Evolutionary conservation across 2,888 invertebrate genomes (phyloP).

Genomic region (Tridacna gigas): DNA sequence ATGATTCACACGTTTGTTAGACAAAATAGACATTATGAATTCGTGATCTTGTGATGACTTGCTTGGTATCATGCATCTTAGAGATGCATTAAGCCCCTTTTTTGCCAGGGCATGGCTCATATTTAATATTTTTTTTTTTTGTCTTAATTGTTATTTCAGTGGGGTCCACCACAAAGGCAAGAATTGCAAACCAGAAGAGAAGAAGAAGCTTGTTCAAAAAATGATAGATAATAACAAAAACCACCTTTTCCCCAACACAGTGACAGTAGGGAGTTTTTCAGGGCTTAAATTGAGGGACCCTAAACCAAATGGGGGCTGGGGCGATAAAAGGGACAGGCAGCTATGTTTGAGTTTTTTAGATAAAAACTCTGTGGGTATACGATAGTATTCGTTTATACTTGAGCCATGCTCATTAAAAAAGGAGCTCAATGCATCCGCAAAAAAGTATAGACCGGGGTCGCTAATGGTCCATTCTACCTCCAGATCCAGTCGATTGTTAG

Average conservation of each 20-base stretch:
- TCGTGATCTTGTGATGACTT: too few species aligned
- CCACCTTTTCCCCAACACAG: constrained; percentile 85
- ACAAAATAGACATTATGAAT: too few species aligned
- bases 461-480: too few species aligned
- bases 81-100: too few species aligned
- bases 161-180: constrained; percentile 95
- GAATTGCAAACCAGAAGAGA: constrained; percentile 86
- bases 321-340: constrained; percentile 94
- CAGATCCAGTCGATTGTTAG: too few species aligned
- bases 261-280: constrained; percentile 87
- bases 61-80: too few species aligned
- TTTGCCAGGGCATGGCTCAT: too few species aligned
- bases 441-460: too few species aligned
- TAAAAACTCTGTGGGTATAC: constrained; percentile 39
- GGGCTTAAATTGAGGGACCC: constrained; percentile 82
- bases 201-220: constrained; percentile 79
- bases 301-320: constrained; percentile 96
- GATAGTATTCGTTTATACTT: background rate
- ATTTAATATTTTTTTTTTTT: too few species aligned
- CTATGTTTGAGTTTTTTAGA: constrained; percentile 87
- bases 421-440: too few species aligned
- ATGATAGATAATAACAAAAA: constrained; percentile 84
- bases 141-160: constrained; percentile 87
- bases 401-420: too few species aligned
- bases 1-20: too few species aligned